Evolutionary conservation across 2,888 invertebrate species (phyloP), one percentile per base, ranked within the genome.

Genomic region (Ommatoiulus sabulosus): DNA sequence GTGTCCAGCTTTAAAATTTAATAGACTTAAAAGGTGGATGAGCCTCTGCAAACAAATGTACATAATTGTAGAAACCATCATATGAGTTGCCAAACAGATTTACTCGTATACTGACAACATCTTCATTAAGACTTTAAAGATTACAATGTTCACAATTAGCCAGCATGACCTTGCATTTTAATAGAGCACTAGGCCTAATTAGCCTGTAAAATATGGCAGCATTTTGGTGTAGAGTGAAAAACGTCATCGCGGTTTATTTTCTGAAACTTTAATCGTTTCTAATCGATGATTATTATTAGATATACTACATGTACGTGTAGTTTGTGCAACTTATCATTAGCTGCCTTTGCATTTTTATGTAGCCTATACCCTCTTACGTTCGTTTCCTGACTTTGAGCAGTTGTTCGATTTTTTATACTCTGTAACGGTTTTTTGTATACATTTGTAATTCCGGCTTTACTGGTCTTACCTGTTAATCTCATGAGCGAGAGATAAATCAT

Each of bases 401-500:
- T 52, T 52, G 35, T 72, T 72, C 24, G 24, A 24, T 72, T n/a
- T 72, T 72, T 72, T 10, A n/a, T n/a, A 24, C 72, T 24, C 8
- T 35, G 20, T 72, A 72, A 24, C 72, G 24, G 72, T 20, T 72
- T 24, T 24, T 72, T 72, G 7, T 72, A 24, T 8, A 3, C 72
- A n/a, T 10, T 6, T 72, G 72, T 72, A 72, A 72, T 72, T 72
- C 72, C 72, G 6, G 20, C 72, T 72, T 72, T 24, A 24, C 24
- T 24, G 20, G 72, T 72, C 72, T 72, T 72, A 72, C 72, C 72
- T 72, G 72, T 72, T 72, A 72, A 24, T 72, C 72, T 72, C 72
- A 72, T 24, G 72, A 63, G 8, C 72, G 10, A 24, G 72, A 72
- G 72, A 72, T 72, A 20, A 72, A 72, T 72, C 72, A 72, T 72